These are phyloP conservation scores for Bombus waltoni DNA, from an alignment of 1,140 invertebrate species.

Conservation along the genomic window DNA sequence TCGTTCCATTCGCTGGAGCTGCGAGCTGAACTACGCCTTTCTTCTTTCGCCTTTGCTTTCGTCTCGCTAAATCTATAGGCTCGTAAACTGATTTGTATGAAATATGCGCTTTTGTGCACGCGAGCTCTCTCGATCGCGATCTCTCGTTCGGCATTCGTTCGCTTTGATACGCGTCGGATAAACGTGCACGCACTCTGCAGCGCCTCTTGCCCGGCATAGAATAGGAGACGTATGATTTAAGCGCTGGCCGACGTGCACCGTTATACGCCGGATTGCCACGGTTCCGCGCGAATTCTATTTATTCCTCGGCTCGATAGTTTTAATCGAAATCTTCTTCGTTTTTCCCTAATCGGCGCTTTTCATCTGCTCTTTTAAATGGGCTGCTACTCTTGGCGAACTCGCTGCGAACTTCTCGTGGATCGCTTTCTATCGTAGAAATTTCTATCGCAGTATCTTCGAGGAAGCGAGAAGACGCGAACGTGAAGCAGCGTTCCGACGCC, in stretches of 20 bases:
- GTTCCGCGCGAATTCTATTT: slow-evolving; percentile 16
- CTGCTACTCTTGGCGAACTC: background rate
- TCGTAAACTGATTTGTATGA: slow-evolving; percentile 26
- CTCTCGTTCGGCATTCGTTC: background rate
- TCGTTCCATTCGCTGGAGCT: background rate
- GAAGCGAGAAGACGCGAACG: no score
- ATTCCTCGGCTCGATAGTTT: background rate
- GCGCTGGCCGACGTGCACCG: background rate
- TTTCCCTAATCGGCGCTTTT: slow-evolving; percentile 7
- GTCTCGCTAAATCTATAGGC: background rate
- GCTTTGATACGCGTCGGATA: slow-evolving; percentile 30
- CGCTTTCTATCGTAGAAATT: no score
- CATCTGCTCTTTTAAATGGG: background rate
- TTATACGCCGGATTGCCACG: background rate
- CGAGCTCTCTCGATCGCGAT: background rate
- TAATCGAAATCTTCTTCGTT: background rate
- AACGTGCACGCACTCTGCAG: slow-evolving; percentile 23
- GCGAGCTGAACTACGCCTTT: background rate
- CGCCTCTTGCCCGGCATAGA: background rate
- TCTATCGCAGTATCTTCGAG: no score
- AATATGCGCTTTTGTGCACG: slow-evolving; percentile 31
- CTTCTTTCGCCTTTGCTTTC: background rate
- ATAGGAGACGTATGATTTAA: slow-evolving; percentile 35
- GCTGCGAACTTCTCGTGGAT: no score
- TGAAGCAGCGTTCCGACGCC: no score